phyloP scores from a whole-genome alignment of 2,888 invertebrate genomes.

The Athalia circularis region DNA sequence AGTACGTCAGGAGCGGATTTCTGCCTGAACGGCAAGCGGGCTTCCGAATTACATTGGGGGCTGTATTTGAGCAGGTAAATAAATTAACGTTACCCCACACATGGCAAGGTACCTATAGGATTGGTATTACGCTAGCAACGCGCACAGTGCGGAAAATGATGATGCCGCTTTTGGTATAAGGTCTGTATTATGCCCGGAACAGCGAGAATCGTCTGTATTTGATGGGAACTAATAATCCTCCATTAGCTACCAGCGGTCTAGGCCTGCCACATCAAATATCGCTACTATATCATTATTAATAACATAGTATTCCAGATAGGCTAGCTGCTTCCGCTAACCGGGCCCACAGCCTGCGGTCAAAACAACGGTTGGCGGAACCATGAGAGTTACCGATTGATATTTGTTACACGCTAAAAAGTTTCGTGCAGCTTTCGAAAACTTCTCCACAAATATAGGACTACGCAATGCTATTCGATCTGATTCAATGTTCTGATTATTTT shows the following conservation, averaged over 20 bases:
- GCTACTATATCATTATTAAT: conserved; percentile 35
- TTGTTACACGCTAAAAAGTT: conserved; percentile 10
- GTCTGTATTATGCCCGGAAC: conserved; percentile 3
- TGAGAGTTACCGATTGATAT: conserved; percentile 31
- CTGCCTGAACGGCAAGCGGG: too few relatives aligned
- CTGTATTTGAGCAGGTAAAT: too few relatives aligned
- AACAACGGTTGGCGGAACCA: conserved; percentile 32
- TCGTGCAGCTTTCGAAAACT: conserved; percentile 3
- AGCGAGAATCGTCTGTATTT: conserved; percentile 37
- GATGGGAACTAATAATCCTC: conserved; percentile 43
- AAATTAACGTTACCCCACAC: too few relatives aligned
- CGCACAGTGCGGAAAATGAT: too few relatives aligned
- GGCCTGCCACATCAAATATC: conserved; percentile 37
- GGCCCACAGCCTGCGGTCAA: not conserved
- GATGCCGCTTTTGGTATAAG: too few relatives aligned
- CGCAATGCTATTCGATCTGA: not conserved
- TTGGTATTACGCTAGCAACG: too few relatives aligned
- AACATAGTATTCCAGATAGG: conserved; percentile 38
- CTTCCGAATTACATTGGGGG: too few relatives aligned
- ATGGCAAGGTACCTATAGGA: too few relatives aligned
- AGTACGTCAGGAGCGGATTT: too few relatives aligned
- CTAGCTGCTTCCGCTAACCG: conserved; percentile 22
- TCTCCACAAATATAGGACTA: not conserved
- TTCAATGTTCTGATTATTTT: not conserved
- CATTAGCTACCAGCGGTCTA: conserved; percentile 30